A percentile compares a stretch with the other conserved stretches of the same genome.
These are phyloP conservation scores for Cirrhinus molitorella DNA, from an alignment of 2,797 vertebrate genomes.

Conservation along the genomic window DNA sequence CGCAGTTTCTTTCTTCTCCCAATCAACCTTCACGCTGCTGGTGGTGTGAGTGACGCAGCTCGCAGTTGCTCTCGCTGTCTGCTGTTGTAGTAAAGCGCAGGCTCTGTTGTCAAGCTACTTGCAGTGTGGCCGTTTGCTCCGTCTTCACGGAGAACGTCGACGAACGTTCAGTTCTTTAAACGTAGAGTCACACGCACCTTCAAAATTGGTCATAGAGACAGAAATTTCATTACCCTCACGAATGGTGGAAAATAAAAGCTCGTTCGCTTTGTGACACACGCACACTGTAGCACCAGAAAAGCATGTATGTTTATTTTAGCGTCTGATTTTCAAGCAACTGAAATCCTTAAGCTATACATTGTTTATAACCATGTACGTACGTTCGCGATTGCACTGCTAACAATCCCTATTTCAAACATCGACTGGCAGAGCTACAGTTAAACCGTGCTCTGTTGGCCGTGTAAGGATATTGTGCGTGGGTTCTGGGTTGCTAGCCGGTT, in stretches of 20 bases:
- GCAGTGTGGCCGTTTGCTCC: not conserved
- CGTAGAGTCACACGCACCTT: not conserved
- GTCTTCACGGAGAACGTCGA: not conserved
- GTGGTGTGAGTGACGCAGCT: conserved; percentile 61
- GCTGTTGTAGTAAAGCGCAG: conserved; percentile 43
- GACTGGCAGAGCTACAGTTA: conserved; percentile 57
- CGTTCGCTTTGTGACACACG: not conserved
- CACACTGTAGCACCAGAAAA: not conserved
- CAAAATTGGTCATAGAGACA: not conserved
- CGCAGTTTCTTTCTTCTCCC: conserved; percentile 56
- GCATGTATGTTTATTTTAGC: not conserved
- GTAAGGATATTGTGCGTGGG: conserved; percentile 71
- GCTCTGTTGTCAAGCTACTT: conserved; percentile 42
- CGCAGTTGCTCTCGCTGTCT: conserved; percentile 24
- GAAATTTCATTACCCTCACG: not conserved
- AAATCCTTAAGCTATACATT: not conserved
- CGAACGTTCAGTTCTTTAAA: not conserved
- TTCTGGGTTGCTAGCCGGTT: conserved; percentile 76
- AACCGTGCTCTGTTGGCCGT: conserved; percentile 57
- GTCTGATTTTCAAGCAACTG: not conserved
- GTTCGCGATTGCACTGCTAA: not conserved
- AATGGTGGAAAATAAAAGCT: not conserved
- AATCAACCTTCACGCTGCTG: conserved; percentile 60
- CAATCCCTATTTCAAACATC: conserved; percentile 12
- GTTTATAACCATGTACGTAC: not conserved